Evolutionary conservation across 2,797 vertebrate species (phyloP), one percentile per base, ranked within the genome.

Genomic region (Rhadinocentrus ornatus): DNA sequence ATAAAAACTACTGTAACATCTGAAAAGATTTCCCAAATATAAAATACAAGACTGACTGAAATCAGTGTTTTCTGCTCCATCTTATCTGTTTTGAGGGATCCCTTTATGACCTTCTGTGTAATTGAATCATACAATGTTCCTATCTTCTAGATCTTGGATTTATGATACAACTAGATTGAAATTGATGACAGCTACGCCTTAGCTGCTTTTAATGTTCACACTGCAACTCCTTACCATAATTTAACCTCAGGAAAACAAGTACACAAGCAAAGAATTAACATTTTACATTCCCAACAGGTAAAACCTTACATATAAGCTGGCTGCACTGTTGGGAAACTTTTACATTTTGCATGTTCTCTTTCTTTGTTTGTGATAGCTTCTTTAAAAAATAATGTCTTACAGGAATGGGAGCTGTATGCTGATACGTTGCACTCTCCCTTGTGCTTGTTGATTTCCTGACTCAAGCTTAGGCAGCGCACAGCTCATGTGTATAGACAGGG

Each of bases 401-500:
- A 13, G 66, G 69, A 12, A 26, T 8, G 58, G 15, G 52, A 59
- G 75, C 58, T 65, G 2, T 2, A 34, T 62, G 78, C 75, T 73
- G 54, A 55, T 75, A 66, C 69, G 82, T 74, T 57, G 68, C 57
- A 37, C 69, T 76, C 79, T 69, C 63, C 67, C 81, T 65, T 52
- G 77, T 60, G 75, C 78, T 71, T 24, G 26, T 72, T 66, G 71
- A 86, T 77, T 88, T 83, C 86, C 79, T 90, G 87, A 87, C 84
- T 86, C 83, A 87, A 74, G 78, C 68, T 73, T 46, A 22, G 74
- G 84, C 84, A 55, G 78, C 81, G 73, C 59, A 59, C 77, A 55
- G 83, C 85, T 83, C 78, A 62, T 87, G 88, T 80, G 81, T 64
- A 15, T 79, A 76, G 83, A 92, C 90, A 91, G 92, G 90, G 81